Conservation (phyloP, 2,888 invertebrate genomes). For the Buathra laborator region DNA sequence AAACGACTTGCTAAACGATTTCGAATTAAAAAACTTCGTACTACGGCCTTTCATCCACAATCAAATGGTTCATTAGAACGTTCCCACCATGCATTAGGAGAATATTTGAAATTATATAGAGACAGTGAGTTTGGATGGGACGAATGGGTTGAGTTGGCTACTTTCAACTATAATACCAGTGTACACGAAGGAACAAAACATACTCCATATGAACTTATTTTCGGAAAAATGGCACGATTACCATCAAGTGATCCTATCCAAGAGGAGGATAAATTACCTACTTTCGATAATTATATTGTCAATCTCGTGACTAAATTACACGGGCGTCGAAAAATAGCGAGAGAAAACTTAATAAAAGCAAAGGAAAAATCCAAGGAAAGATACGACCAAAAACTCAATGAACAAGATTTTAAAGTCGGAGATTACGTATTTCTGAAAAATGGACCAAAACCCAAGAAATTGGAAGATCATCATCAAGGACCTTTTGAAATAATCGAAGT, state of each 20-base stretch:
- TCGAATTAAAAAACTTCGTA: not conserved
- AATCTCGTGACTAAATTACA: slow-evolving; percentile 38
- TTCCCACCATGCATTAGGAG: not conserved
- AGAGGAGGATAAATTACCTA: not conserved
- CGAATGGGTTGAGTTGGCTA: not conserved
- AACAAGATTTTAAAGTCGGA: slow-evolving; percentile 25
- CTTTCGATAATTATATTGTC: slow-evolving; percentile 55
- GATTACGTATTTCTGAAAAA: slow-evolving; percentile 57
- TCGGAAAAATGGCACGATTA: slow-evolving; percentile 7
- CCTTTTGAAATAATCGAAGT: slow-evolving; percentile 52
- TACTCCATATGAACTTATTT: slow-evolving; percentile 1
- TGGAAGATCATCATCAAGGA: slow-evolving; percentile 48
- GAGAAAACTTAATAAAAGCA: slow-evolving; percentile 46
- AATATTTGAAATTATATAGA: not conserved
- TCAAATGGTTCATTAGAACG: slow-evolving; percentile 49
- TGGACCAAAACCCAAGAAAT: slow-evolving; percentile 52
- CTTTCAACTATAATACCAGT: slow-evolving; percentile 54
- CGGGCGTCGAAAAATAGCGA: slow-evolving; percentile 27
- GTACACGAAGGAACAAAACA: slow-evolving; percentile 57
- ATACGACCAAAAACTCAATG: slow-evolving; percentile 51
- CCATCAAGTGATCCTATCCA: slow-evolving; percentile 18
- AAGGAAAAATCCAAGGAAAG: slow-evolving; percentile 56
- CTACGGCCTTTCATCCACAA: slow-evolving; percentile 30
- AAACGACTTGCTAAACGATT: not conserved
- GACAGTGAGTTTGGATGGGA: not conserved